These are phyloP conservation scores for Scaptomyza tumidula DNA, from an alignment of 2,888 invertebrate species.

Conservation along the genomic window DNA sequence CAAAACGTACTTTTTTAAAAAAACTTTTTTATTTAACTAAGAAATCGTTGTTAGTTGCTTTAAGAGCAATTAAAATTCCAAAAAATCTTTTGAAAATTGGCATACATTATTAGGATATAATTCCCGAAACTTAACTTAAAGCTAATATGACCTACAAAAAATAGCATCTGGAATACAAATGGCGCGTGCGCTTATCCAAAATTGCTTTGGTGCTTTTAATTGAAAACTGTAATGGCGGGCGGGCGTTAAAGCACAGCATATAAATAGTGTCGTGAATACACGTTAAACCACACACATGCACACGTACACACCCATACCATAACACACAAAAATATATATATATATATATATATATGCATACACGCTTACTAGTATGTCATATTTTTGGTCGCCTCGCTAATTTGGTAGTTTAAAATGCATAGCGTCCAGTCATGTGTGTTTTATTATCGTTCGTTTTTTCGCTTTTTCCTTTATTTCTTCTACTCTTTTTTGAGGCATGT, in stretches of 20 bases:
- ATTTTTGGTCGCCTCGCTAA: conserved; percentile 44
- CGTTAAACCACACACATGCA: conserved; percentile 23
- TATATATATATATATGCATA: neutral
- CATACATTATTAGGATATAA: too few relatives aligned
- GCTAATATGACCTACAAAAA: neutral
- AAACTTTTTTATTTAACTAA: too few relatives aligned
- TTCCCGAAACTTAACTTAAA: neutral
- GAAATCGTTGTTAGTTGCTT: too few relatives aligned
- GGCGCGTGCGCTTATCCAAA: conserved; percentile 45
- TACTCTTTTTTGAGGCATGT: conserved; percentile 27
- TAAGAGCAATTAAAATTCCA: too few relatives aligned
- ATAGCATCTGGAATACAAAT: conserved; percentile 36
- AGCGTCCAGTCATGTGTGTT: conserved; percentile 41
- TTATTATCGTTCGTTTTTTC: conserved; percentile 5
- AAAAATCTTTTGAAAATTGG: too few relatives aligned
- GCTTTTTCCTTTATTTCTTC: neutral
- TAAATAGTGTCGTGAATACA: conserved; percentile 14
- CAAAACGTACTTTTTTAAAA: too few relatives aligned
- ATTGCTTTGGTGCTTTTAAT: conserved; percentile 57
- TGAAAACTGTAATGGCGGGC: conserved; percentile 52
- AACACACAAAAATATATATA: neutral
- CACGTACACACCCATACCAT: neutral
- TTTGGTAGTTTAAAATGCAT: conserved; percentile 63
- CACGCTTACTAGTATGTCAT: neutral
- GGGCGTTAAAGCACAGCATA: conserved; percentile 23